A percentile compares a stretch with the other conserved stretches of the same genome.
Evolutionary conservation across 2,888 invertebrate species (phyloP).

Genomic region (Ptychoptera contaminata): DNA sequence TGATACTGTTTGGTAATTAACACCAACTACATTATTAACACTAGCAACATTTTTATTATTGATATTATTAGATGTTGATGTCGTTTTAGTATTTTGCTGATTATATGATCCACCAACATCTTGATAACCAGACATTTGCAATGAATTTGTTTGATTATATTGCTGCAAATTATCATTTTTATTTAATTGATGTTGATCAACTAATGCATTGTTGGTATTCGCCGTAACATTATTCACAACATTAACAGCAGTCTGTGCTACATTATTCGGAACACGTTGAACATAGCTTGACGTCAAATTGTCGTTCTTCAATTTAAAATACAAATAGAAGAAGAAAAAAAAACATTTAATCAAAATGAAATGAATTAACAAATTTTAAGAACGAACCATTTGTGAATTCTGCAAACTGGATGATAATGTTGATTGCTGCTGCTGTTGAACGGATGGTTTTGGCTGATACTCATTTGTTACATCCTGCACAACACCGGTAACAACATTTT

Average conservation of each 20-base stretch:
- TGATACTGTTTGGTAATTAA: too few species aligned
- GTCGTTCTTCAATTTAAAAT: conserved; percentile 17
- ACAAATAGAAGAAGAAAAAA: neutral
- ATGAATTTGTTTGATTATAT: conserved; percentile 24
- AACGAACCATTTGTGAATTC: conserved; percentile 26
- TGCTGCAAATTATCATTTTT: conserved; percentile 23
- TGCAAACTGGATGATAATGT: conserved; percentile 21
- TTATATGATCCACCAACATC: conserved; percentile 10
- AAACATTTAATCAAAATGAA: neutral
- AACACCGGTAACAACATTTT: neutral
- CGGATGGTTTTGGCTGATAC: conserved; percentile 24
- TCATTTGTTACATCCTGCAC: conserved; percentile 19
- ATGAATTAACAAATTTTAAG: neutral
- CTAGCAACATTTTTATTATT: too few species aligned
- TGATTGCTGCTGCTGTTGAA: conserved; percentile 12
- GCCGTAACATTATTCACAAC: conserved; percentile 15
- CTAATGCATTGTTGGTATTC: conserved; percentile 16
- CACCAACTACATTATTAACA: too few species aligned
- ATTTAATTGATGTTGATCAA: conserved; percentile 24
- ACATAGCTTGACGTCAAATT: conserved; percentile 23
- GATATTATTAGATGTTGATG: conserved; percentile 12
- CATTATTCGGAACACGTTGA: conserved; percentile 18
- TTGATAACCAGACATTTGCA: conserved; percentile 17
- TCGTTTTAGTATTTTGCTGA: conserved; percentile 16
- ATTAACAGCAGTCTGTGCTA: conserved; percentile 17